phyloP scores from a whole-genome alignment of 2,113 vertebrate genomes.

The Anhinga anhinga region DNA sequence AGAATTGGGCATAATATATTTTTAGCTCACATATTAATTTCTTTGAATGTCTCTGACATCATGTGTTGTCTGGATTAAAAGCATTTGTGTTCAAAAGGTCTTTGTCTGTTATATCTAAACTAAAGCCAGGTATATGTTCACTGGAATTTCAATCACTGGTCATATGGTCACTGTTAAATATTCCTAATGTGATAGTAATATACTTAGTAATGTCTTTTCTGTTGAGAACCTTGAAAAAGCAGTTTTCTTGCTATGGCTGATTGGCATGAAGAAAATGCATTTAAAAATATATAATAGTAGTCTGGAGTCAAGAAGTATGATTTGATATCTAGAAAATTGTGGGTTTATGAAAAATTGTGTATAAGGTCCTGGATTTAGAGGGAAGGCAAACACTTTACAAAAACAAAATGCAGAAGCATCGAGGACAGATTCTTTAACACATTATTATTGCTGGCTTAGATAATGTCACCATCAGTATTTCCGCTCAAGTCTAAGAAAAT shows the following conservation, averaged over 20 bases:
- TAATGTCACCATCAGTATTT: not conserved
- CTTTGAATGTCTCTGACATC: not conserved
- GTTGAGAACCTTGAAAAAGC: not conserved
- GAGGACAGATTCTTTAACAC: not conserved
- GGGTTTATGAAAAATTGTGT: not conserved
- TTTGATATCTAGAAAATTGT: not conserved
- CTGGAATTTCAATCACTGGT: not conserved
- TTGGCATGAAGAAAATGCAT: not conserved
- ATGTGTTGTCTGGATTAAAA: not conserved
- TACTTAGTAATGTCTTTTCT: not conserved
- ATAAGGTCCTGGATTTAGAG: not conserved
- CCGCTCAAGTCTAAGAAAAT: not conserved
- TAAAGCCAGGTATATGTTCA: not conserved
- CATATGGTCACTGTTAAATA: not conserved
- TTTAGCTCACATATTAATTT: not conserved
- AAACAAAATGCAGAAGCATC: not conserved
- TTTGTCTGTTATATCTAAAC: not conserved
- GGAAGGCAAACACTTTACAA: not conserved
- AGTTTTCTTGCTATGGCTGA: not conserved
- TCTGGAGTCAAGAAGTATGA: not conserved
- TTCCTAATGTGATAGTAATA: not conserved
- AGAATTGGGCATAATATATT: not conserved
- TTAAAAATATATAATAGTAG: not conserved
- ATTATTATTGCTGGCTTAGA: not conserved
- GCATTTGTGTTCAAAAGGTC: not conserved